A percentile compares a stretch with the other conserved stretches of the same genome.
These are phyloP conservation scores for Drosophila birchii DNA, from an alignment of 2,888 invertebrate genomes.

Conservation along the genomic window DNA sequence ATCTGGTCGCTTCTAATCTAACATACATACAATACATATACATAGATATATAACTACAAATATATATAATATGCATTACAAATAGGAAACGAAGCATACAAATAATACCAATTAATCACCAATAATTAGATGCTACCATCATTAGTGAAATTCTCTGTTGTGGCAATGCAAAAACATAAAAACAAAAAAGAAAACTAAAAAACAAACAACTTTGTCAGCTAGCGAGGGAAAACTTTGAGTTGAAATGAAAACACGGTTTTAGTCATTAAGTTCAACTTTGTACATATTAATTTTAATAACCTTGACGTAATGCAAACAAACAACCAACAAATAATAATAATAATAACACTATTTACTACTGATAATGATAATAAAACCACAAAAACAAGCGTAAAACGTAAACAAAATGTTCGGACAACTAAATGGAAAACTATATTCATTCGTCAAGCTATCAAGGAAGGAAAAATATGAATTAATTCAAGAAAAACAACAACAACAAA, in stretches of 20 bases:
- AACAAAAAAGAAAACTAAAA: background rate
- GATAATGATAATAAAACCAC: slow-evolving; percentile 15
- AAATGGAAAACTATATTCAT: slow-evolving; percentile 21
- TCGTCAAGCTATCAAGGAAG: slow-evolving; percentile 16
- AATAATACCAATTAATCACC: slow-evolving; percentile 63
- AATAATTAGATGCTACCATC: slow-evolving; percentile 76
- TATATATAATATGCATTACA: slow-evolving; percentile 48
- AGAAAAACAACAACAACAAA: slow-evolving; percentile 18
- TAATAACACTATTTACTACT: slow-evolving; percentile 25
- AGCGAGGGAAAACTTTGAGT: slow-evolving; percentile 19
- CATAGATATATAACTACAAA: slow-evolving; percentile 40
- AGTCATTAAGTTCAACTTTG: slow-evolving; percentile 65
- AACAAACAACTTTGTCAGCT: slow-evolving; percentile 17
- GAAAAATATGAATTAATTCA: slow-evolving; percentile 9
- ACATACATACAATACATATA: slow-evolving; percentile 62
- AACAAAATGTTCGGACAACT: slow-evolving; percentile 46
- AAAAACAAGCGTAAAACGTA: slow-evolving; percentile 64
- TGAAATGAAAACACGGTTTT: slow-evolving; percentile 49
- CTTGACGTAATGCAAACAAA: slow-evolving; percentile 66
- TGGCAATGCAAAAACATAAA: slow-evolving; percentile 20
- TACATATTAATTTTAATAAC: slow-evolving; percentile 72
- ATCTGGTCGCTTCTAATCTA: slow-evolving; percentile 82
- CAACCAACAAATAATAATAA: slow-evolving; percentile 62
- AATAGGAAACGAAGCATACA: slow-evolving; percentile 50
- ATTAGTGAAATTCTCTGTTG: slow-evolving; percentile 71